A percentile compares a stretch with the other conserved stretches of the same genome.
phyloP scores from a whole-genome alignment of 2,797 vertebrate species.

The Heliangelus exortis region DNA sequence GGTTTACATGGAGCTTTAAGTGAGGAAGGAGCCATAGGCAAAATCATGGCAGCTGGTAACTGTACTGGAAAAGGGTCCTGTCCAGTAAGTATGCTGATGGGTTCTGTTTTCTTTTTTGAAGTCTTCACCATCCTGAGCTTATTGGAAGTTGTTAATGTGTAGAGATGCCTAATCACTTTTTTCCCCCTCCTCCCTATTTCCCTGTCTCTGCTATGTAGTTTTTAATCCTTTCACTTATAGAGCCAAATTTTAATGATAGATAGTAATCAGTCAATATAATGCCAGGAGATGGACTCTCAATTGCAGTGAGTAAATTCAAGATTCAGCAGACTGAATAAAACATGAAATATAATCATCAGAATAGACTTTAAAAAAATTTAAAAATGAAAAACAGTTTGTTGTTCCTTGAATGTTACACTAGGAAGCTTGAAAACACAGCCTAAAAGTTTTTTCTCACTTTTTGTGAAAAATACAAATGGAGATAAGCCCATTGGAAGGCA shows the following conservation, averaged over 20 bases:
- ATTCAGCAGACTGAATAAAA: background rate
- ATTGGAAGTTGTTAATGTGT: background rate
- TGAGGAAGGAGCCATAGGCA: slow-evolving; percentile 32
- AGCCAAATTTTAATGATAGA: fast-evolving
- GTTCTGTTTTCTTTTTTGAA: background rate
- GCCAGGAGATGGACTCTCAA: background rate
- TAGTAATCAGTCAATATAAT: background rate
- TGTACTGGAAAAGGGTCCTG: slow-evolving; percentile 62
- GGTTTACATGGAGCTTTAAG: slow-evolving; percentile 60
- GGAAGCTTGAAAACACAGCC: background rate
- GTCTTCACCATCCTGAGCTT: background rate
- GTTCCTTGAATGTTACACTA: background rate
- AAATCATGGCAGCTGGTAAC: slow-evolving; percentile 15
- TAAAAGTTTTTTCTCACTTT: background rate
- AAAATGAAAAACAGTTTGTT: background rate
- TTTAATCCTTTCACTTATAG: background rate
- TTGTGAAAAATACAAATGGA: background rate
- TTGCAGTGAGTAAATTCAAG: background rate
- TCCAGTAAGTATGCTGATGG: slow-evolving; percentile 73
- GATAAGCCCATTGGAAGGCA: background rate
- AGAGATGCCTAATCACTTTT: background rate
- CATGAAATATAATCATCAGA: background rate
- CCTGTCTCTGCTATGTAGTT: background rate
- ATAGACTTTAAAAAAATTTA: background rate
- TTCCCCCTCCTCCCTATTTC: background rate